These are phyloP conservation scores for Paralichthys olivaceus DNA, from an alignment of 2,113 vertebrate species.

Conservation along the genomic window DNA sequence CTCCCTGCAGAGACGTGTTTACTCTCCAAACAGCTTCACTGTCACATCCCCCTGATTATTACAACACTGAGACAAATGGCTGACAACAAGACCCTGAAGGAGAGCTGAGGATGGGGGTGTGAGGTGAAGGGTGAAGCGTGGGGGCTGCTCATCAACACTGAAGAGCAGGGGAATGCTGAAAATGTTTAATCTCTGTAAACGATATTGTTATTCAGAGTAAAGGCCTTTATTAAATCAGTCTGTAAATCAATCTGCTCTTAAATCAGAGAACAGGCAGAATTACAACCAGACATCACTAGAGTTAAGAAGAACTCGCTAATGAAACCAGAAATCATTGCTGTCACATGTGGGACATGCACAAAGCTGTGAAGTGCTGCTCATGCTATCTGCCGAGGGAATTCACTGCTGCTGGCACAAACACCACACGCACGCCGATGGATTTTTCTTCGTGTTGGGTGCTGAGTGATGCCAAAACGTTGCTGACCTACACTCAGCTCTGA, in stretches of 20 bases:
- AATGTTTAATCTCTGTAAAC: constrained; percentile 13
- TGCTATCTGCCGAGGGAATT: neutral
- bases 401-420: neutral
- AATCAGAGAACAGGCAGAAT: neutral
- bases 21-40: constrained; percentile 21
- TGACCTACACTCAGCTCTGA: neutral
- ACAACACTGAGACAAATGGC: constrained; percentile 30
- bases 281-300: neutral
- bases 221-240: constrained; percentile 8
- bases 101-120: neutral
- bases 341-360: neutral
- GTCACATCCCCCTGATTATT: constrained; percentile 19
- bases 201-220: constrained; percentile 13
- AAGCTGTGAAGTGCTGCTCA: neutral
- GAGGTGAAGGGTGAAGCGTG: neutral
- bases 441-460: neutral
- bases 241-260: constrained; percentile 20
- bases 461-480: neutral
- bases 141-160: constrained; percentile 3
- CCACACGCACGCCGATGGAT: neutral
- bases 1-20: constrained; percentile 41
- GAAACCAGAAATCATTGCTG: too few species aligned
- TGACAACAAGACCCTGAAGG: constrained; percentile 29
- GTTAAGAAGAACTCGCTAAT: too few species aligned
- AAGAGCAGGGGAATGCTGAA: constrained; percentile 27